These are phyloP conservation scores for Ophion costatus DNA, from an alignment of 2,888 invertebrate species.

Conservation along the genomic window DNA sequence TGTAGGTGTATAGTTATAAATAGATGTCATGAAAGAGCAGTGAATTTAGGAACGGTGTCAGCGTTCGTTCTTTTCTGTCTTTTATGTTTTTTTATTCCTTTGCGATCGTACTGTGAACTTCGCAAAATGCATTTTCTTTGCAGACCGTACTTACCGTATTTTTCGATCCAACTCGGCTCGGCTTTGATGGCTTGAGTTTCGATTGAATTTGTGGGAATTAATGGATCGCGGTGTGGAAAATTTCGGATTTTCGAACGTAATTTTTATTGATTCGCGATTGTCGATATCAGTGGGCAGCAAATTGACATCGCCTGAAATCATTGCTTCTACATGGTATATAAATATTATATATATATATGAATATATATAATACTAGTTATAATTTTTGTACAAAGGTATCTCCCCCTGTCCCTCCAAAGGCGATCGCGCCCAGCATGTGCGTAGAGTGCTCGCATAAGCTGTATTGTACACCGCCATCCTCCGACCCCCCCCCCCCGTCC, in stretches of 20 bases:
- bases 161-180: background rate
- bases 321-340: slow-evolving; percentile 79
- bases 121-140: slow-evolving; percentile 22
- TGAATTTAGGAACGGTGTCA: slow-evolving; percentile 73
- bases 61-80: slow-evolving; percentile 24
- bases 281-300: slow-evolving; percentile 41
- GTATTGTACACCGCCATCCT: slow-evolving; percentile 70
- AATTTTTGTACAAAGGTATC: slow-evolving; percentile 82
- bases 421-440: slow-evolving; percentile 73
- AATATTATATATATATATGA: slow-evolving; percentile 75
- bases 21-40: slow-evolving; percentile 78
- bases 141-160: slow-evolving; percentile 46
- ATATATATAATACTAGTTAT: slow-evolving; percentile 78
- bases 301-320: slow-evolving; percentile 74
- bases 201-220: slow-evolving; percentile 40
- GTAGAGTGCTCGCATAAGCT: slow-evolving; percentile 75
- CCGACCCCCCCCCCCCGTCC: slow-evolving; percentile 63
- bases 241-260: slow-evolving; percentile 25
- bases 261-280: slow-evolving; percentile 51
- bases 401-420: slow-evolving; percentile 66
- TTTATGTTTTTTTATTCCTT: background rate
- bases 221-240: slow-evolving; percentile 24
- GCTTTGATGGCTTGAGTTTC: background rate
- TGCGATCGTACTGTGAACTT: slow-evolving; percentile 2
- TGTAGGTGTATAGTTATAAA: slow-evolving; percentile 80